Evolutionary conservation across 2,797 vertebrate species (phyloP).

Genomic region (Ceryle rudis): DNA sequence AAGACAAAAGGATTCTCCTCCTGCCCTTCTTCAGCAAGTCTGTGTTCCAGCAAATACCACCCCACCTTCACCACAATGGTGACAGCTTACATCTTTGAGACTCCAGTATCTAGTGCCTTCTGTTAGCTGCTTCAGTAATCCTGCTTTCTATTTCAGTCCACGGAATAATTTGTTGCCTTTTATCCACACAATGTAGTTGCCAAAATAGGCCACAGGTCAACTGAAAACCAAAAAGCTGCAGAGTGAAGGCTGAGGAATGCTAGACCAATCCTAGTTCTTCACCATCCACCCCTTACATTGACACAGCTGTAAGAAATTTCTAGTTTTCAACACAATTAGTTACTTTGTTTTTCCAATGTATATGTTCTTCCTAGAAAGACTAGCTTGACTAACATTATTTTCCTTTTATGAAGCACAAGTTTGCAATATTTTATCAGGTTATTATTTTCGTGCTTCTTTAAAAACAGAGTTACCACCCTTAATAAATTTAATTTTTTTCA

Average conservation of each 20-base stretch:
- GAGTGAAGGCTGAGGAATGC: neutral
- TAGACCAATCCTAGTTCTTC: neutral
- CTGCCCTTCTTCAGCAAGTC: neutral
- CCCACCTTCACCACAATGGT: neutral
- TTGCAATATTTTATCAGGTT: neutral
- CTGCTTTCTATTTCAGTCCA: slow-evolving; percentile 30
- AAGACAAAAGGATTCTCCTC: neutral
- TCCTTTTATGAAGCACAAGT: neutral
- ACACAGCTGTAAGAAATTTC: neutral
- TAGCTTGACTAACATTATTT: neutral
- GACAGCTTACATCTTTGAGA: neutral
- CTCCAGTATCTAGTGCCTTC: neutral
- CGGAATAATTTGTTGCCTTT: slow-evolving; percentile 9
- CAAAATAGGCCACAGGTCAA: neutral
- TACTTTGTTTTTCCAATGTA: neutral
- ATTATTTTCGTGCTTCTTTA: neutral
- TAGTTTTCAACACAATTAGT: neutral
- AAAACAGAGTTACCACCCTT: neutral
- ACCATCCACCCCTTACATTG: neutral
- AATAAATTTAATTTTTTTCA: neutral
- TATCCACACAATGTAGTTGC: neutral
- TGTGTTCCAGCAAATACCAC: neutral
- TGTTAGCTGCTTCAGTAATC: slow-evolving; percentile 20
- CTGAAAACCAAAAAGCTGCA: neutral
- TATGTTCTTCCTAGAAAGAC: neutral